Conservation (phyloP, 2,113 vertebrate species). For the Tachysurus fulvidraco region DNA sequence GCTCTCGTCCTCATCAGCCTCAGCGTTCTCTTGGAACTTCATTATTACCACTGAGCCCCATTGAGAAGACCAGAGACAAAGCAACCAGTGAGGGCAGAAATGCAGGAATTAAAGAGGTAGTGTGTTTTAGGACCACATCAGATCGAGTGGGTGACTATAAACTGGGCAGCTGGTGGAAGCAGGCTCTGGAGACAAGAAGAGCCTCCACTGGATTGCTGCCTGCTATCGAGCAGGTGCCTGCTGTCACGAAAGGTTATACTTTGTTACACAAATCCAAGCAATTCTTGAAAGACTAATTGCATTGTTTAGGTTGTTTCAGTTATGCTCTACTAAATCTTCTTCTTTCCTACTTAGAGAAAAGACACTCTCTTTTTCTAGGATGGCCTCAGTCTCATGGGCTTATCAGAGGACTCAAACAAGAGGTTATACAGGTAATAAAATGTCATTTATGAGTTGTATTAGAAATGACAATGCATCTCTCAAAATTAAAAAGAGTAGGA, state of each 20-base stretch:
- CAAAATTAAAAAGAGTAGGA: neutral
- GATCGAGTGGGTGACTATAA: conserved; percentile 40
- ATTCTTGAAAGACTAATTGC: neutral
- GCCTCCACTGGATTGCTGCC: conserved; percentile 34
- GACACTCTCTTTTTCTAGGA: conserved; percentile 15
- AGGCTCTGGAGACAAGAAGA: conserved; percentile 31
- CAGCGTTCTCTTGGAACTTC: neutral
- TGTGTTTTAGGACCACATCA: conserved; percentile 31
- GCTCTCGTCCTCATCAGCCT: conserved; percentile 8
- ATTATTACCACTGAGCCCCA: conserved; percentile 21
- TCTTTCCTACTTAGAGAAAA: conserved; percentile 39
- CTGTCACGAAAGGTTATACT: conserved; percentile 40
- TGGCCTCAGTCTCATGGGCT: conserved; percentile 29
- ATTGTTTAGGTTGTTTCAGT: neutral
- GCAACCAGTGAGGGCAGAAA: conserved; percentile 10
- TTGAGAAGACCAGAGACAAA: conserved; percentile 17
- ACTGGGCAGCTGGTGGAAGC: conserved; percentile 55
- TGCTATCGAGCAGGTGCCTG: conserved; percentile 32
- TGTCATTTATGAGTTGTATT: neutral
- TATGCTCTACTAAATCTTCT: neutral
- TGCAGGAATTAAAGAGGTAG: conserved; percentile 29
- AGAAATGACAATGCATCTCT: neutral
- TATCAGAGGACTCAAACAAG: conserved; percentile 44
- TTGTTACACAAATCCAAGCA: neutral
- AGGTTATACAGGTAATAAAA: conserved; percentile 55